A percentile compares a stretch with the other conserved stretches of the same genome.
Evolutionary conservation across 2,797 vertebrate species (phyloP).

Genomic region (Cuculus canorus): DNA sequence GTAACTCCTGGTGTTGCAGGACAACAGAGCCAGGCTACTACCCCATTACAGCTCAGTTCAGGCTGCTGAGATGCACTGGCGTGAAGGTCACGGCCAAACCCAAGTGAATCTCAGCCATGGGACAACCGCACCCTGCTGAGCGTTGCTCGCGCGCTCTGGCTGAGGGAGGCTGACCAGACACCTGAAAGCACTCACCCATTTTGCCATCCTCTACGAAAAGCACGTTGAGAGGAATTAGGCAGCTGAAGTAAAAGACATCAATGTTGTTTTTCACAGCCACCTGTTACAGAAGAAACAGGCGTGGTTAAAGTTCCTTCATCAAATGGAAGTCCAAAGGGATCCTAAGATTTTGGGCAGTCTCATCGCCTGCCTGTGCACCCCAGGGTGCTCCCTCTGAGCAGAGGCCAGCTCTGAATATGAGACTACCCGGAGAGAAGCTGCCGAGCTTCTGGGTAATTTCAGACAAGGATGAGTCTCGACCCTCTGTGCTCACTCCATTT

Average conservation of each 20-base stretch:
- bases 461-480: neutral
- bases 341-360: neutral
- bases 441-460: neutral
- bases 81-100: neutral
- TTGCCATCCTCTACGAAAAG: conserved; percentile 99
- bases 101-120: neutral
- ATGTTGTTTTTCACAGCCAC: conserved; percentile 99
- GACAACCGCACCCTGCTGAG: neutral
- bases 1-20: neutral
- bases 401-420: neutral
- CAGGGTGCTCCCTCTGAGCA: neutral
- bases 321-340: neutral
- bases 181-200: conserved; percentile 87
- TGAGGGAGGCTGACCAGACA: neutral
- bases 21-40: neutral
- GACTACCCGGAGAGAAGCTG: neutral
- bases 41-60: neutral
- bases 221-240: conserved; percentile 94
- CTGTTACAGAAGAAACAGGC: conserved; percentile 74
- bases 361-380: rapidly evolving
- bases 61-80: neutral
- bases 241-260: conserved; percentile 99
- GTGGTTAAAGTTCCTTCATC: conserved; percentile 12
- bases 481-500: neutral
- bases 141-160: neutral